Percentiles rank a stretch among this genome's conserved stretches.
These are phyloP conservation scores for Adineta ricciae DNA, from an alignment of 2,888 invertebrate genomes.

Conservation along the genomic window DNA sequence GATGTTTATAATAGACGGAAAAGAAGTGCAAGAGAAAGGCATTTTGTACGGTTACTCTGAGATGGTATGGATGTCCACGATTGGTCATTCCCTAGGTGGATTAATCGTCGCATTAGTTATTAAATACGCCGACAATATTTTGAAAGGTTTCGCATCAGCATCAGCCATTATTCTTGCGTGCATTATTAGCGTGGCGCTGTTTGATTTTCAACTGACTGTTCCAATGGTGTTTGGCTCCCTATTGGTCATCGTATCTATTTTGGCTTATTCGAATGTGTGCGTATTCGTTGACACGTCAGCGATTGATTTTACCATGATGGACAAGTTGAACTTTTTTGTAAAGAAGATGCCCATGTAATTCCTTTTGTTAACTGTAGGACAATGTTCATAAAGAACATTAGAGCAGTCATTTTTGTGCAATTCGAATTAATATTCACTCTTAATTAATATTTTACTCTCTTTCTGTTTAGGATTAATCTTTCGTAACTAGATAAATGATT, in stretches of 20 bases:
- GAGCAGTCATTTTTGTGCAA: no score
- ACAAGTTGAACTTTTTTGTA: no score
- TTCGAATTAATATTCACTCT: no score
- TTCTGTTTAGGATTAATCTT: no score
- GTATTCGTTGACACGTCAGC: no score
- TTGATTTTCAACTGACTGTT: constrained; percentile 68
- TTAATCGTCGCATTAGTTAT: constrained; percentile 93
- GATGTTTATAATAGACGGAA: constrained; percentile 55
- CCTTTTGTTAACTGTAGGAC: no score
- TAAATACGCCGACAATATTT: constrained; percentile 96
- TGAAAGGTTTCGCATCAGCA: constrained; percentile 83
- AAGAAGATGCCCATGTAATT: no score
- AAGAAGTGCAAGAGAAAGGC: constrained; percentile 55
- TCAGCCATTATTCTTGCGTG: constrained; percentile 72
- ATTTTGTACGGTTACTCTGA: constrained; percentile 59
- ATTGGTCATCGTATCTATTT: constrained; percentile 84
- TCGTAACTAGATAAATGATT: no score
- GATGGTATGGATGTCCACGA: constrained; percentile 66
- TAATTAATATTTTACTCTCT: no score
- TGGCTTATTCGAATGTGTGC: constrained; percentile 59
- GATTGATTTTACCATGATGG: no score
- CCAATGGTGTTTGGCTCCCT: constrained; percentile 74
- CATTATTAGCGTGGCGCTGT: constrained; percentile 22
- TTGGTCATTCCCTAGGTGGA: constrained; percentile 84
- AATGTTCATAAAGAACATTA: no score